Base-by-base conservation (phyloP, 2,888 invertebrate genomes). In the Archips crataeganus region DNA sequence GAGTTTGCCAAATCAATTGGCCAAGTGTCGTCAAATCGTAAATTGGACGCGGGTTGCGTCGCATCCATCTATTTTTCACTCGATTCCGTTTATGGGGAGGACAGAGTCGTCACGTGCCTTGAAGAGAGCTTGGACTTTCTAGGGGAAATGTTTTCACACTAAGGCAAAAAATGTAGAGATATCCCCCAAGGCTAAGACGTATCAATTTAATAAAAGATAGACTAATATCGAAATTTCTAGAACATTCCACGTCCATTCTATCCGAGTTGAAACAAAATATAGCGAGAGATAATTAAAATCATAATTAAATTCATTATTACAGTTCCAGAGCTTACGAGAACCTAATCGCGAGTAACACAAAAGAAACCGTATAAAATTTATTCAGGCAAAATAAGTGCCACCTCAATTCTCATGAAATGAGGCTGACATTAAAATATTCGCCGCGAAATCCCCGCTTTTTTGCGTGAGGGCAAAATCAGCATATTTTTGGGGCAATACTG, bases 361-460 rank as follows among this genome's bases (percentile, higher is more conserved):
- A 70, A n/a, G 36, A 45, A 63, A 49, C 36, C 60, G 60, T 54
- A 54, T 70, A 74, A 69, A 60, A 70, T 69, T 51, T 69, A 69
- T 60, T 69, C 70, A 34, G 61, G 45, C 49, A 74, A 70, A 74
- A 74, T 69, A 69, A 74, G 70, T 70, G 70, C 74, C 70, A 74
- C 69, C 74, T 70, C 69, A 60, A 70, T 74, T 74, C 61, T 54
- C 60, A 51, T 69, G 74, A 74, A 74, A 74, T 70, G 74, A 74
- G 45, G 74, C 69, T 74, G 74, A 74, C 69, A 74, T 70, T 74
- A 74, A 74, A 74, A 74, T 74, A 74, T 74, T 70, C 74, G 63
- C 49, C 59, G 36, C 59, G 65, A 70, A 74, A 70, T 61, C 65
- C 63, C 54, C 15, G 64, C 60, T 59, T 65, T 70, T 64, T 69